Evolutionary conservation across 2,113 vertebrate species (phyloP).

Genomic region (Xenopus laevis): DNA sequence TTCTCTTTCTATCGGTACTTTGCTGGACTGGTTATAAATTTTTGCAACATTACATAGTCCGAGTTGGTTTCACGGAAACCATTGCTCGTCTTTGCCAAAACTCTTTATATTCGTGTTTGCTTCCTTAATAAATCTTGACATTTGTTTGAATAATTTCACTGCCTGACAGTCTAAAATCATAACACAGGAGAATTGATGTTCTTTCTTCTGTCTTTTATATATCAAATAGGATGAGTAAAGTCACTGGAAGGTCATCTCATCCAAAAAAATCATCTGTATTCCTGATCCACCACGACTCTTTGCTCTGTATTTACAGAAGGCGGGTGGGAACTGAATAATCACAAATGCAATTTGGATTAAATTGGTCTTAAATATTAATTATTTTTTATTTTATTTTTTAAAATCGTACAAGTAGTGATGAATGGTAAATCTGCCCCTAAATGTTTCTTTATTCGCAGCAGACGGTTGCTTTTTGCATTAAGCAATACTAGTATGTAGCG

Average conservation of each 20-base stretch:
- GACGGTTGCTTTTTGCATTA: too few species aligned
- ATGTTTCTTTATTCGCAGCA: too few species aligned
- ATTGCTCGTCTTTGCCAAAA: not conserved
- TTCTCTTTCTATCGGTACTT: constrained; percentile 18
- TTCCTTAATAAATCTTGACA: constrained; percentile 33
- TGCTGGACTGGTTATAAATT: constrained; percentile 27
- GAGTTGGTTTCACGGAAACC: not conserved
- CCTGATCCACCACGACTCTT: too few species aligned
- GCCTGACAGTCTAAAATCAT: constrained; percentile 12
- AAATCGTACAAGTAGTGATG: too few species aligned
- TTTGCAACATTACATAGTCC: not conserved
- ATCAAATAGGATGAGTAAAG: not conserved
- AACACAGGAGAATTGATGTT: not conserved
- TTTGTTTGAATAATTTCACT: constrained; percentile 10
- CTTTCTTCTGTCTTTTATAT: constrained; percentile 17
- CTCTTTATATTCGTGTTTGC: constrained; percentile 4
- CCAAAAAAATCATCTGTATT: not conserved
- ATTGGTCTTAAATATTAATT: too few species aligned
- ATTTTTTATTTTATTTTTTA: too few species aligned
- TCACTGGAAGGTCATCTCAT: constrained; percentile 1
- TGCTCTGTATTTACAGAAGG: too few species aligned
- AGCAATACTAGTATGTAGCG: too few species aligned
- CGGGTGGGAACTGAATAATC: too few species aligned
- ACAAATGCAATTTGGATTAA: too few species aligned
- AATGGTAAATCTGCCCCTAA: too few species aligned